A percentile compares a stretch with the other conserved stretches of the same genome.
phyloP scores from a whole-genome alignment of 2,888 invertebrate genomes.

The Thyatira batis region DNA sequence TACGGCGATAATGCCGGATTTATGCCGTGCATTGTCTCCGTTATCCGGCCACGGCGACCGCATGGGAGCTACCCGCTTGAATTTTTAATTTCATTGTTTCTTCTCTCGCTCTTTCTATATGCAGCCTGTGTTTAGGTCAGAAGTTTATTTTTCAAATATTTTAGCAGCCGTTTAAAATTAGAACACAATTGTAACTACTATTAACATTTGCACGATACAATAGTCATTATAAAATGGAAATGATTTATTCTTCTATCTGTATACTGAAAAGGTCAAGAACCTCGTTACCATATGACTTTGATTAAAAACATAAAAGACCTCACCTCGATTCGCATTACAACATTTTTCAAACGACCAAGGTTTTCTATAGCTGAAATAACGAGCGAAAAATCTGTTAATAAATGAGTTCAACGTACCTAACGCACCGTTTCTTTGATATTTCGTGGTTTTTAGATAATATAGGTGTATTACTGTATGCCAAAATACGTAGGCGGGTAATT shows the following conservation, averaged over 20 bases:
- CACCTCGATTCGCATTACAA: not conserved
- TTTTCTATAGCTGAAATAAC: conserved; percentile 4
- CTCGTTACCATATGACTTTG: not conserved
- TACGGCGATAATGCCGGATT: conserved; percentile 67
- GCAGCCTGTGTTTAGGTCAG: not conserved
- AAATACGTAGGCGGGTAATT: conserved; percentile 2
- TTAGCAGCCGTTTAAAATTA: no score
- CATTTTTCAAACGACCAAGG: not conserved
- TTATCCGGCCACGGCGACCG: conserved; percentile 34
- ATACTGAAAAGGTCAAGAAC: not conserved
- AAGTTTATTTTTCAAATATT: no score
- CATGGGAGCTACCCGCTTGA: conserved; percentile 25
- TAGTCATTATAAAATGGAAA: no score
- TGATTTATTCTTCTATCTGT: not conserved
- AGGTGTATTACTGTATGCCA: not conserved
- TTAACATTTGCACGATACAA: no score
- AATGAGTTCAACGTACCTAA: conserved; percentile 6
- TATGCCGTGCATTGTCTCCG: conserved; percentile 57
- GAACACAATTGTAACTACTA: no score
- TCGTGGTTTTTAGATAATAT: not conserved
- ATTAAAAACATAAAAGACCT: not conserved
- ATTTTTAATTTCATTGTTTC: conserved; percentile 42
- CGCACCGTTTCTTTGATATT: not conserved
- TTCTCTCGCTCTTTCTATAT: not conserved
- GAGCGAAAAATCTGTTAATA: conserved; percentile 11